Evolutionary conservation across 2,113 vertebrate species (phyloP).

Genomic region (Limanda limanda): DNA sequence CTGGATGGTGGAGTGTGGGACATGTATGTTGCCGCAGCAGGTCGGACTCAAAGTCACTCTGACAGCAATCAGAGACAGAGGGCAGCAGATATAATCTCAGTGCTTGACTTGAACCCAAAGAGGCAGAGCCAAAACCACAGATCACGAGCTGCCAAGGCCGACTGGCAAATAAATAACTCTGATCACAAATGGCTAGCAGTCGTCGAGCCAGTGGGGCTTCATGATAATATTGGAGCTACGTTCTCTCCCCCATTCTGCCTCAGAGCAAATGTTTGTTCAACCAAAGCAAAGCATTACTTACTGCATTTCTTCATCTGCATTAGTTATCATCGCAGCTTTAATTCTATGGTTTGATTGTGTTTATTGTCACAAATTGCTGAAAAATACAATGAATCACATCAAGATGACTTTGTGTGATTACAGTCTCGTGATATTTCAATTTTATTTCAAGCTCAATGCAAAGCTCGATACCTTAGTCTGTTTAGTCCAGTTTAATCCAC

Average conservation of each 20-base stretch:
- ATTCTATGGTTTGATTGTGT: not conserved
- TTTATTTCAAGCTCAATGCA: no score
- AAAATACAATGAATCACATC: not conserved
- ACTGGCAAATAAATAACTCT: constrained; percentile 37
- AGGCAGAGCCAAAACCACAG: constrained; percentile 23
- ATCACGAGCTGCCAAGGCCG: constrained; percentile 8
- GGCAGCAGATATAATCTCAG: constrained; percentile 23
- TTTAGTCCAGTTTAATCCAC: no score
- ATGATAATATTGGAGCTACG: not conserved
- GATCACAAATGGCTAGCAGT: constrained; percentile 36
- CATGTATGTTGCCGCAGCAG: not conserved
- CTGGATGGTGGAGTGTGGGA: not conserved
- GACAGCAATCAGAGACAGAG: constrained; percentile 8
- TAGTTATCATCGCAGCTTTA: not conserved
- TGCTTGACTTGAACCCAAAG: constrained; percentile 26
- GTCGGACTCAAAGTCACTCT: constrained; percentile 4
- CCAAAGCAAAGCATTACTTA: not conserved
- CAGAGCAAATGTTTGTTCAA: not conserved
- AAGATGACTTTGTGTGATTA: not conserved
- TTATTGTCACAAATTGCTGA: not conserved
- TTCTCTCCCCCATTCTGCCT: not conserved
- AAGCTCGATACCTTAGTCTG: no score
- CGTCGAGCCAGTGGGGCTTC: constrained; percentile 11
- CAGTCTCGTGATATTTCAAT: no score
- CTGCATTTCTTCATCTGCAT: not conserved